Evolutionary conservation across 2,113 vertebrate species (phyloP), one percentile per base, ranked within the genome.

Genomic region (Indicator maculatus): DNA sequence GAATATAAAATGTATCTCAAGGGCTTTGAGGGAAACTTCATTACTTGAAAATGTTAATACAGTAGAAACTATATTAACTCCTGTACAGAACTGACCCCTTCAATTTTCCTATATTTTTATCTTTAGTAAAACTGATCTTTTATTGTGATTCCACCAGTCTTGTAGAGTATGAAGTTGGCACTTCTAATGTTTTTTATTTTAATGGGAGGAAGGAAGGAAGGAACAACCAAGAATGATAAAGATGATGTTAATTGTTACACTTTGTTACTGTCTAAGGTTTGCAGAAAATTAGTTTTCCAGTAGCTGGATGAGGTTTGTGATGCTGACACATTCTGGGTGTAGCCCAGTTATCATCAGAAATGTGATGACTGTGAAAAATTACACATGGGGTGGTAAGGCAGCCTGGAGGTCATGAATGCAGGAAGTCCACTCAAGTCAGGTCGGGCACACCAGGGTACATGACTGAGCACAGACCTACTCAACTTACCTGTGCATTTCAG

Each of bases 281-380:
- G 31, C 60, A 84, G 52, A 41, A 85, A 63, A 72, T 50, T 1
- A 11, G 8, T 9, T 55, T 58, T 71, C 9, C 9, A 8, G 38
- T 17, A 70, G 60, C 75, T 77, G 64, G 18, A 9, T 5, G 12
- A 77, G 16, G 19, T 9, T 69, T 53, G 70, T 91, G 81, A 38
- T 53, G 23, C 66, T 73, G 50, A 64, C 41, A 70, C 60, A 41
- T 66, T 56, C 28, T 76, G 87, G 31, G 72, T 80, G 69, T 79
- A 93, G 82, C 45, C 82, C 67, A 45, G 78, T 76, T 64, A 86
- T 77, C 79, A 80, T 36, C 90, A 83, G 85, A 73, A 88, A 88
- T 93, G 83, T 70, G 83, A 65, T 95, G 90, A 73, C 55, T 85
- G 21, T 69, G 64, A 93, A 76, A 90, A 86, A 33, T 17, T 21